These are phyloP conservation scores for Ptychoptera albimana DNA, from an alignment of 2,888 invertebrate genomes.

Conservation along the genomic window DNA sequence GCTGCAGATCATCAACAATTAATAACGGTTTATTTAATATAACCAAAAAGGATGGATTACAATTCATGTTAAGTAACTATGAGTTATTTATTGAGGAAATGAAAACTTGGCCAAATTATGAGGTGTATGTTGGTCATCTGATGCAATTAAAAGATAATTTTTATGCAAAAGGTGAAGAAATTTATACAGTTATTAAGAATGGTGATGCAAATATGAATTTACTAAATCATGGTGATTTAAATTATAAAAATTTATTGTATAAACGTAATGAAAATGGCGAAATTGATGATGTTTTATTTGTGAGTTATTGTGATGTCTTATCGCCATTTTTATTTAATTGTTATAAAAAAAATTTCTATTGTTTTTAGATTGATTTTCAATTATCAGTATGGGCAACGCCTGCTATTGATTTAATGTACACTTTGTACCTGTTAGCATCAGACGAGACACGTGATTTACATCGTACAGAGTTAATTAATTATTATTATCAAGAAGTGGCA, in stretches of 20 bases:
- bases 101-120: slow-evolving; percentile 6
- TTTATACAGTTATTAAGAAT: slow-evolving; percentile 3
- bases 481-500: slow-evolving; percentile 6
- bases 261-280: slow-evolving; percentile 13
- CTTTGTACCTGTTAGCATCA: slow-evolving; percentile 6
- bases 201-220: slow-evolving; percentile 19
- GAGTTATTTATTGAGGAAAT: slow-evolving; percentile 6
- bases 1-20: background rate
- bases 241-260: slow-evolving; percentile 29
- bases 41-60: slow-evolving; percentile 3
- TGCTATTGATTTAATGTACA: slow-evolving; percentile 8
- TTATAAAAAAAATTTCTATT: background rate
- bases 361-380: slow-evolving; percentile 10
- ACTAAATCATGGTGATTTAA: slow-evolving; percentile 30
- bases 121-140: slow-evolving; percentile 3
- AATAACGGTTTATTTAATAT: slow-evolving; percentile 8
- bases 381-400: slow-evolving; percentile 9
- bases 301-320: slow-evolving; percentile 3
- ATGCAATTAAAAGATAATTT: slow-evolving; percentile 3
- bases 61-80: slow-evolving; percentile 6
- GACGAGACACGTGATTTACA: slow-evolving; percentile 3
- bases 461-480: slow-evolving; percentile 8
- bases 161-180: slow-evolving; percentile 2
- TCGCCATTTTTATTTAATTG: background rate
- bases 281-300: slow-evolving; percentile 5